A percentile compares a stretch with the other conserved stretches of the same genome.
Conservation (phyloP, 2,113 vertebrate species). For the Theristicus caerulescens region DNA sequence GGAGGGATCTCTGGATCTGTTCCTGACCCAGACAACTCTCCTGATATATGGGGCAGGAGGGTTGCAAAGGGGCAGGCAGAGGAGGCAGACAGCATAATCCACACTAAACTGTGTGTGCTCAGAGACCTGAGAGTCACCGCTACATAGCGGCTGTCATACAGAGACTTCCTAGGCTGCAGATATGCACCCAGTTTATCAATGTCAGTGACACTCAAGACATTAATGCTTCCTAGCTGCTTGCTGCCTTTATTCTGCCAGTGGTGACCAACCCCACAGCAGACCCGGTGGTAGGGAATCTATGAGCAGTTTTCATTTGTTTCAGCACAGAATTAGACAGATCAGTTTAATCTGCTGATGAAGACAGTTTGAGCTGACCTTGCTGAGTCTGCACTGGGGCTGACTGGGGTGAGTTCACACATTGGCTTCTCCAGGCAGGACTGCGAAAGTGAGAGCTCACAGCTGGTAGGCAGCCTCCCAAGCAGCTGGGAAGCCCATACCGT, state of each 20-base stretch:
- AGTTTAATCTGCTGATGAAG: neutral
- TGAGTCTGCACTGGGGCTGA: neutral
- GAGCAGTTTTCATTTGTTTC: neutral
- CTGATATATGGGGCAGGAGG: neutral
- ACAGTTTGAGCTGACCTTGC: neutral
- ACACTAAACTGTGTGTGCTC: neutral
- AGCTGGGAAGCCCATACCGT: neutral
- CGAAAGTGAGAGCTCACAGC: neutral
- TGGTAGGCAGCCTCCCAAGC: neutral
- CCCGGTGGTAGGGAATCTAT: neutral
- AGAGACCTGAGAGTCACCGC: neutral
- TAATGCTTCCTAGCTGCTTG: neutral
- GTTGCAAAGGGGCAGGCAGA: neutral
- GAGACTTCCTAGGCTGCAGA: neutral
- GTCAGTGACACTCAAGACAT: neutral
- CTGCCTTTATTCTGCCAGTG: neutral
- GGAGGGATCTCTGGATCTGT: neutral
- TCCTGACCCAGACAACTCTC: neutral
- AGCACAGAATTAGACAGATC: neutral
- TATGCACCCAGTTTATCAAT: neutral
- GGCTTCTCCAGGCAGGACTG: neutral
- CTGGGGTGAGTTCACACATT: accelerated
- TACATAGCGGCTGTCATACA: neutral
- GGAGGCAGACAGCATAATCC: neutral
- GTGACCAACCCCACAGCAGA: neutral